Base-by-base conservation (phyloP, 1,140 invertebrate genomes). In the Drosophila erecta region DNA sequence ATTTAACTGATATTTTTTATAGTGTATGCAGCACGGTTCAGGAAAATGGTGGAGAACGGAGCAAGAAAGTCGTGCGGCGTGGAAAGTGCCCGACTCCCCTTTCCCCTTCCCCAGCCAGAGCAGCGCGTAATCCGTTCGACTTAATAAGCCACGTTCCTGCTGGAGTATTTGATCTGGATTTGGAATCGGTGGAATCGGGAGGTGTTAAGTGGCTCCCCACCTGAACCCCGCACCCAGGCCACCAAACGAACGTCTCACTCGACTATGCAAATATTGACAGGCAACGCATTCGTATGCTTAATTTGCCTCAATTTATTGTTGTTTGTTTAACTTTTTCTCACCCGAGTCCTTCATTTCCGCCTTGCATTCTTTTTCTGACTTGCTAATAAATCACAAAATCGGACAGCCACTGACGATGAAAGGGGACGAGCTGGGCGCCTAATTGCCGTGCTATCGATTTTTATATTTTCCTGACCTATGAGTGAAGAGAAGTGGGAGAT, bases 91-190 rank as follows among this genome's bases (percentile, higher is more conserved):
- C 14, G 24, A 41, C 30, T 22, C 22, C 44, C 14, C 12, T 2
- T 27, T 38, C 2, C 30, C 12, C 12, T 3, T 30, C n/a, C 15
- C 2, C 22, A 11, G 10, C 35, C 60, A 17, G 5, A 57, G 54
- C 44, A 51, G 69, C 77, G 81, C 72, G 66, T 85, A 85, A 85
- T 80, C 81, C 81, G 59, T 80, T 72, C 61, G 81, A 85, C 81
- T 85, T 85, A 85, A 85, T 85, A 85, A 85, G 81, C 81, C 81
- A 85, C 81, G 81, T 72, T 85, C 76, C 75, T 56, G 38, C 54
- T 50, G 35, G 41, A 61, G 64, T 72, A 72, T 72, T 72, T 72
- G 69, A 72, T 72, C 69, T 60, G 49, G 44, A 30, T 78, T 41
- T 44, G 58, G 53, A 70, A 44, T 17, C 43, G 65, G 17, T 17